Conservation (phyloP, 2,888 invertebrate genomes). For the Agonopterix alstromeriana region DNA sequence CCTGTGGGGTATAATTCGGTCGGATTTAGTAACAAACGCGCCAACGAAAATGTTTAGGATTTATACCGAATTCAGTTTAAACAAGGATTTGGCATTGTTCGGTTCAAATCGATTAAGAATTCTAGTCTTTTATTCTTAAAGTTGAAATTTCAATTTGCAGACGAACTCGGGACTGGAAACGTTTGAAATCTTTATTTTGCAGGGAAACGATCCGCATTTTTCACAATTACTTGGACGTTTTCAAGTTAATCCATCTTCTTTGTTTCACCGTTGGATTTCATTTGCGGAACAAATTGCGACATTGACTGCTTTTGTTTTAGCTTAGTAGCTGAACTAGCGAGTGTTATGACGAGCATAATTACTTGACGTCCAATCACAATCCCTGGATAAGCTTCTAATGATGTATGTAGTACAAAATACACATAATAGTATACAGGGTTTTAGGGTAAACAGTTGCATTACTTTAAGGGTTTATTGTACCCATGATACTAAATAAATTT, state of each 20-base stretch:
- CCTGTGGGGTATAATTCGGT: conserved; percentile 58
- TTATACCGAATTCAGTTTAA: conserved; percentile 11
- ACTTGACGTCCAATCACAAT: too few relatives aligned
- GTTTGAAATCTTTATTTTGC: conserved; percentile 46
- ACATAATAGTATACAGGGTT: too few relatives aligned
- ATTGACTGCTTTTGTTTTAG: conserved; percentile 42
- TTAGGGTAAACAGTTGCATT: too few relatives aligned
- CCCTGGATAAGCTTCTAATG: too few relatives aligned
- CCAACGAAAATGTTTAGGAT: conserved; percentile 45
- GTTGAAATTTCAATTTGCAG: conserved; percentile 26
- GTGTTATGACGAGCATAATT: not conserved
- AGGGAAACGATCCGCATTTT: conserved; percentile 59
- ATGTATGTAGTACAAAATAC: too few relatives aligned
- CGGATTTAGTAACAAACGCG: conserved; percentile 58
- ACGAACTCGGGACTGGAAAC: conserved; percentile 8
- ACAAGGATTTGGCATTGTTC: conserved; percentile 1
- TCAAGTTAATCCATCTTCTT: conserved; percentile 69
- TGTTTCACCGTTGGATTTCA: conserved; percentile 58
- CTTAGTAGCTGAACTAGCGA: not conserved
- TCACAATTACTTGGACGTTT: conserved; percentile 73
- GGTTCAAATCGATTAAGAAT: not conserved
- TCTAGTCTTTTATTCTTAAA: conserved; percentile 12
- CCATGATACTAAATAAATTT: too few relatives aligned
- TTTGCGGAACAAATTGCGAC: conserved; percentile 56
- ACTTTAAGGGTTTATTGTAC: too few relatives aligned